Evolutionary conservation across 2,888 invertebrate genomes (phyloP), one percentile per base, ranked within the genome.

Genomic region (Caenorhabditis wallacei): DNA sequence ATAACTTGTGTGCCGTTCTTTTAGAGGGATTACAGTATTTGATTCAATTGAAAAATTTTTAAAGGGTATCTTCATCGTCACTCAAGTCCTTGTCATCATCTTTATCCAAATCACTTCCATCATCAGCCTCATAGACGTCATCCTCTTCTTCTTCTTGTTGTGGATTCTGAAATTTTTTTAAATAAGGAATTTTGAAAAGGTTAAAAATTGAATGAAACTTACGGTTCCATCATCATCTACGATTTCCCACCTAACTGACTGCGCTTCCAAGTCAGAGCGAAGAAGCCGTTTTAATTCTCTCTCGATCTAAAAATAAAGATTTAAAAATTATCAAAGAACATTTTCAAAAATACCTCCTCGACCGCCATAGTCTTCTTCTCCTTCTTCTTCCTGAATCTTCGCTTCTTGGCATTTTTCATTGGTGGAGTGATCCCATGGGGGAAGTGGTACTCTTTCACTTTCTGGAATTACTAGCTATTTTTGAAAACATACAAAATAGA

Each of bases 321-420:
- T 16, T 40, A 16, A 10, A 40, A 40, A 35, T 7, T 10, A 35
- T 7, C 3, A 37, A 18, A 26, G 37, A n/a, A n/a, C n/a, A n/a
- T n/a, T n/a, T n/a, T n/a, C n/a, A n/a, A n/a, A 35, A 7, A 20
- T n/a, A 74, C 74, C 46, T 78, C 78, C 7, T 54, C 69, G 10
- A 63, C 69, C 0, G 43, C 69, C 78, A 78, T 78, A 3, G 30
- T 43, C 35, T 78, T 78, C 63, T 78, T 78, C 18, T 69, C 20
- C 46, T 78, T 78, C 37, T 59, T 69, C 54, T 63, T 78, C 5
- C 97, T 97, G 92, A 97, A 98, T 92, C 98, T 98, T 0, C 97
- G 97, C 37, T 63, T 78, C 16, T 61, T 69, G 16, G 43, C 69
- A n/a, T 70, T 78, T 43, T 69, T 78, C 78, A 78, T 78, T 5